A percentile compares a stretch with the other conserved stretches of the same genome.
These are phyloP conservation scores for Pteromalus puparum DNA, from an alignment of 1,140 invertebrate genomes.

Conservation along the genomic window DNA sequence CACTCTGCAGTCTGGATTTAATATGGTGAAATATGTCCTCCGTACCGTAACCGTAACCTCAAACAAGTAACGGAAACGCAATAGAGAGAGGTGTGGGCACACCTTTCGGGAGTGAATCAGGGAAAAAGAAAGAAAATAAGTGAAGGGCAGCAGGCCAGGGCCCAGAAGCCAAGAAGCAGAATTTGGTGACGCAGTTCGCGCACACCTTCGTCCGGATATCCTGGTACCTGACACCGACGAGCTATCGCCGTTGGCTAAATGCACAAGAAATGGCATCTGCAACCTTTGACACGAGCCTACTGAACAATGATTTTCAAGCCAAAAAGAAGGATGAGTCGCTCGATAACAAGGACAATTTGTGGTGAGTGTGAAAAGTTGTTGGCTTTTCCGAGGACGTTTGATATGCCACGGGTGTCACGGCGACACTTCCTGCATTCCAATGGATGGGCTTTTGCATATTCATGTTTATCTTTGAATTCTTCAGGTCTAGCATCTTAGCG, in stretches of 20 bases:
- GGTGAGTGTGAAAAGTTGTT: constrained; percentile 72
- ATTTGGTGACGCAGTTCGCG: no score
- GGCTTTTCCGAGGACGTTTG: neutral
- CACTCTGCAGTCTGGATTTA: no score
- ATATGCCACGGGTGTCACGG: constrained; percentile 39
- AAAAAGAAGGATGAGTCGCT: constrained; percentile 81
- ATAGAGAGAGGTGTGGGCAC: neutral
- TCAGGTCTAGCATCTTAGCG: constrained; percentile 93
- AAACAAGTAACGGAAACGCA: neutral
- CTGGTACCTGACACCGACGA: neutral
- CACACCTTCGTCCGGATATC: neutral
- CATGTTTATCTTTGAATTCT: constrained; percentile 54
- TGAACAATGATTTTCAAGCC: constrained; percentile 78
- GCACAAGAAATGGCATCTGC: constrained; percentile 63
- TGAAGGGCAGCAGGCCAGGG: neutral
- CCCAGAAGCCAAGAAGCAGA: no score
- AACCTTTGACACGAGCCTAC: constrained; percentile 68
- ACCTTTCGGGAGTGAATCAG: neutral
- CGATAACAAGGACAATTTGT: constrained; percentile 81
- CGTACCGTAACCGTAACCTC: neutral
- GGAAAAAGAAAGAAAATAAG: neutral
- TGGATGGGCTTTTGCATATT: constrained; percentile 53
- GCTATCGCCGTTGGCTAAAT: constrained; percentile 24
- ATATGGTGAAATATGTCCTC: neutral
- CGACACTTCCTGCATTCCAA: constrained; percentile 2